Base-by-base conservation (phyloP, 2,113 vertebrate species). In the Erpornis zantholeuca region DNA sequence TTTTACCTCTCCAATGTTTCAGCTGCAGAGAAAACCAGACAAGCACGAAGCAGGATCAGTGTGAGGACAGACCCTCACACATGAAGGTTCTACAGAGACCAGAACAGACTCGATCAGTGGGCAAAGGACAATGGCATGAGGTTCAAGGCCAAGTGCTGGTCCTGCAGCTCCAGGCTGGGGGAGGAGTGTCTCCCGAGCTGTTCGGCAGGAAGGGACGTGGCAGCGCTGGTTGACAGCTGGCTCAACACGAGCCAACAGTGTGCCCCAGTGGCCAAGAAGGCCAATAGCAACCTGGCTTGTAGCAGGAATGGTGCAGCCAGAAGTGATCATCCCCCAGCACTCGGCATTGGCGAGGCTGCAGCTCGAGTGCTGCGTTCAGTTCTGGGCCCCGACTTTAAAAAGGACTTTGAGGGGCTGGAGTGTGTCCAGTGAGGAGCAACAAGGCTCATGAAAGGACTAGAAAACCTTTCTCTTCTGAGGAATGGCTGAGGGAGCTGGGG, bases 221-320 rank as follows among this genome's bases (percentile, higher is more conserved):
- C 36, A 19, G 68, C 1, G 56, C 65, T 15, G 65, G n/a, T 0
- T n/a, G n/a, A 36, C 47, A 54, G 35, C 42, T 5, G 10, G n/a
- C 42, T 31, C 17, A 72, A 0, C 1, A 7, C 4, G 86, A 45
- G 60, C 45, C 69, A 60, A 89, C 53, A 89, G 69, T 24, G 69
- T 8, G 78, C 69, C 69, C 77, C 53, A 57, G 78, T 7, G 86
- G 86, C 77, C 77, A 21, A 16, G 8, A 6, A 3, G 24, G 20
- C 23, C 19, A 45, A 75, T 0, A 44, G 86, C 86, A 82, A 1
- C 50, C 38, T 0, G 52, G 19, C 28, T 7, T 7, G 23, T 3
- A 2, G 0, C 15, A 1, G 2, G 21, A 27, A 10, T 0, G 16
- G 53, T 0, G 28, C 28, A 28, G 59, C 7, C 56, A 10, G 27